phyloP scores from a whole-genome alignment of 2,113 vertebrate genomes.

The Halichoerus grypus region DNA sequence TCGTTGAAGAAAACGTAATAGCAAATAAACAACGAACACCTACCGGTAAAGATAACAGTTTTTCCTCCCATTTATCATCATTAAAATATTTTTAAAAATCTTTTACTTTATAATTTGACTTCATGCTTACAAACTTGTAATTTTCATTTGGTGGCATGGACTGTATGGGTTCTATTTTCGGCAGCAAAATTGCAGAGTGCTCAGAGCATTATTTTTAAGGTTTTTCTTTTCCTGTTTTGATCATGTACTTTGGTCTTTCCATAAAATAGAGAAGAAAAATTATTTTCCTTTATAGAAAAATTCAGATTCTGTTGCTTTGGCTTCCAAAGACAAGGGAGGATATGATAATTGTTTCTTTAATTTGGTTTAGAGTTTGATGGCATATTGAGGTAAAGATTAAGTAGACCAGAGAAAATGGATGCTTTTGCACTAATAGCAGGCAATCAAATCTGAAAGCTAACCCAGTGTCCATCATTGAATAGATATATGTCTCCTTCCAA shows the following conservation, averaged over 20 bases:
- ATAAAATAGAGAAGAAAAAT: constrained; percentile 70
- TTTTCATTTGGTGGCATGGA: constrained; percentile 79
- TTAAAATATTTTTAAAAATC: constrained; percentile 52
- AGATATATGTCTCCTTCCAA: background rate
- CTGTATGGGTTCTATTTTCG: constrained; percentile 79
- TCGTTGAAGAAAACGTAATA: constrained; percentile 28
- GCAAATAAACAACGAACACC: constrained; percentile 32
- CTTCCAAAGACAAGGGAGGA: background rate
- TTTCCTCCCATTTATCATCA: constrained; percentile 46
- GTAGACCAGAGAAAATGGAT: background rate
- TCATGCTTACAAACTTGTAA: constrained; percentile 73
- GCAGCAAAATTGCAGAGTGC: constrained; percentile 78
- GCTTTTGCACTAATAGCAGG: background rate
- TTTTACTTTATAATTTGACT: constrained; percentile 76
- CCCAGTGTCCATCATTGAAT: background rate
- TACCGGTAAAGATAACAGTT: background rate
- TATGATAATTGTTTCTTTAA: background rate
- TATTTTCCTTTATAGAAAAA: constrained; percentile 62
- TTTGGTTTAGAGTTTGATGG: constrained; percentile 32
- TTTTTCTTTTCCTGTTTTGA: constrained; percentile 78
- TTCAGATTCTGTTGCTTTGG: constrained; percentile 49
- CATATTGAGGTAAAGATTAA: background rate
- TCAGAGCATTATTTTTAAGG: constrained; percentile 80
- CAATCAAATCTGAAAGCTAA: background rate
- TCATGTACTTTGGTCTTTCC: constrained; percentile 24